Evolutionary conservation across 2,797 vertebrate genomes (phyloP).

Genomic region (Hydrolagus colliei): DNA sequence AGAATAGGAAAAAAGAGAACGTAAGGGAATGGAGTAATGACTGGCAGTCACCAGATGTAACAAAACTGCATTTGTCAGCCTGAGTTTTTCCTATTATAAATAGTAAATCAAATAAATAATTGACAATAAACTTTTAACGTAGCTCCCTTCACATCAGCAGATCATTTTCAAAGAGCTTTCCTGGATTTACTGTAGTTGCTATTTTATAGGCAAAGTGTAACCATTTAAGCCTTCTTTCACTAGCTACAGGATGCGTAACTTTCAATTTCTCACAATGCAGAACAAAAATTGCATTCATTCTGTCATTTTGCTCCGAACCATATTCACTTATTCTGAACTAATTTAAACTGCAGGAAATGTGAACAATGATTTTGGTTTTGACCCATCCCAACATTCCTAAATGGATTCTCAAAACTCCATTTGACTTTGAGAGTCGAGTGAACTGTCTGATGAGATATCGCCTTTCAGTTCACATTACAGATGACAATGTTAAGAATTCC

Average conservation of each 20-base stretch:
- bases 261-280: background rate
- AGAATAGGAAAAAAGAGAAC: too few species aligned
- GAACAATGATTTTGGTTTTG: conserved; percentile 46
- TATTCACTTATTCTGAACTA: background rate
- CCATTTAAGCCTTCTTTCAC: background rate
- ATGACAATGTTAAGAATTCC: conserved; percentile 41
- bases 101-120: too few species aligned
- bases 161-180: too few species aligned
- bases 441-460: conserved; percentile 35
- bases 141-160: too few species aligned
- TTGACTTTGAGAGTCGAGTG: conserved; percentile 40
- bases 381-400: conserved; percentile 36
- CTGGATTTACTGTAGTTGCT: too few species aligned
- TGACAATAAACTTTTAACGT: too few species aligned
- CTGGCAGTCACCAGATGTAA: too few species aligned
- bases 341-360: conserved; percentile 40
- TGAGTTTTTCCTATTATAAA: too few species aligned
- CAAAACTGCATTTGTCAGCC: too few species aligned
- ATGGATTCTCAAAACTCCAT: conserved; percentile 43
- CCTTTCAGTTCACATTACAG: conserved; percentile 41
- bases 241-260: background rate
- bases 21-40: too few species aligned
- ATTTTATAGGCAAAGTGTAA: too few species aligned
- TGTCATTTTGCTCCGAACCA: background rate
- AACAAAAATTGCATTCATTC: background rate